Percentiles rank a stretch among this genome's conserved stretches.
Evolutionary conservation across 1,140 invertebrate genomes (phyloP).

Genomic region (Mylabris phalerata): DNA sequence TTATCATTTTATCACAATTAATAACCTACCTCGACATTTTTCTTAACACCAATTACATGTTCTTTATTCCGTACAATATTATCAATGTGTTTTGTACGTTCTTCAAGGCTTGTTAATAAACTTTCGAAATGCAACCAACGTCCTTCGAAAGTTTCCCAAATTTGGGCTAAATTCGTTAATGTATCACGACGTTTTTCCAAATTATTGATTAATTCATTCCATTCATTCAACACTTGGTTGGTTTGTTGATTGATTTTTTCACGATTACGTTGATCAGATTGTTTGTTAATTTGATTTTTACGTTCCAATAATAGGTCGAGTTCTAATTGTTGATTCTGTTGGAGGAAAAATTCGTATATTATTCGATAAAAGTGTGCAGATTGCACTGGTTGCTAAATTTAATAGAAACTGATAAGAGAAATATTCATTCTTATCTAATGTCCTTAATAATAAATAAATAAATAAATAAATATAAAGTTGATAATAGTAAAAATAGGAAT

Average conservation of each 20-base stretch:
- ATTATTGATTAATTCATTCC: constrained; percentile 64
- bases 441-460: too few relatives aligned
- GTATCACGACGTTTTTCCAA: constrained; percentile 59
- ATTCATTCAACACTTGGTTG: constrained; percentile 59
- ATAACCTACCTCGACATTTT: constrained; percentile 58
- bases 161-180: constrained; percentile 58
- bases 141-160: constrained; percentile 72
- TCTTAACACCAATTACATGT: constrained; percentile 62
- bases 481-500: too few relatives aligned
- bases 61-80: constrained; percentile 62
- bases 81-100: constrained; percentile 68
- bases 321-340: constrained; percentile 54
- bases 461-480: too few relatives aligned
- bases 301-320: constrained; percentile 61
- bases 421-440: too few relatives aligned
- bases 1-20: background rate
- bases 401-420: too few relatives aligned
- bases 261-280: constrained; percentile 57
- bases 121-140: constrained; percentile 59
- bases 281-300: constrained; percentile 53
- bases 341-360: background rate
- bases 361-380: background rate
- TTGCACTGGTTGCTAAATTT: background rate
- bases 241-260: constrained; percentile 55
- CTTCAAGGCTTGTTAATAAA: constrained; percentile 55